These are phyloP conservation scores for Crypturellus tataupa DNA, from an alignment of 2,797 vertebrate species.

Conservation along the genomic window DNA sequence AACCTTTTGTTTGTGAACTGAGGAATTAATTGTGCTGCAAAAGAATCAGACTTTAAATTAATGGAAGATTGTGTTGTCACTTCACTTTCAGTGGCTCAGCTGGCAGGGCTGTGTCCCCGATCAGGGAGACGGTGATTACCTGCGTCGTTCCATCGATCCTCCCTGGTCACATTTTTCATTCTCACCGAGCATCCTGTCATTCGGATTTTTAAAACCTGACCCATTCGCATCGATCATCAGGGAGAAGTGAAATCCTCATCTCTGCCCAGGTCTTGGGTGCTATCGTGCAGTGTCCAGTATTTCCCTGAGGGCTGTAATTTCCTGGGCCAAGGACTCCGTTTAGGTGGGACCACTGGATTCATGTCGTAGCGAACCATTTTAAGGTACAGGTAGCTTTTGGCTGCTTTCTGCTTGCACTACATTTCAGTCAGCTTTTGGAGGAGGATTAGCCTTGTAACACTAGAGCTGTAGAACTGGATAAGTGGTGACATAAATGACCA, in stretches of 20 bases:
- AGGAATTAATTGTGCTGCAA: slow-evolving; percentile 51
- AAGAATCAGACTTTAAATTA: slow-evolving; percentile 38
- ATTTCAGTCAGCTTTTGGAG: not conserved
- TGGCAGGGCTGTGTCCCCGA: not conserved
- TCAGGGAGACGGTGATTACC: not conserved
- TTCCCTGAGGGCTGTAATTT: not conserved
- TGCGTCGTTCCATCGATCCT: not conserved
- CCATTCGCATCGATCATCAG: not conserved
- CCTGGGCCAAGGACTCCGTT: not conserved
- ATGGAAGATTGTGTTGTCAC: not conserved
- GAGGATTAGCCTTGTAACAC: not conserved
- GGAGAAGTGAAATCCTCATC: not conserved
- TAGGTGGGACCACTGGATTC: not conserved
- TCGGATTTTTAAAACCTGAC: not conserved
- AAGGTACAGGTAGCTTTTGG: not conserved
- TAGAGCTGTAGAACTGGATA: not conserved
- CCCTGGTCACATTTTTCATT: not conserved
- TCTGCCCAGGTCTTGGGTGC: not conserved
- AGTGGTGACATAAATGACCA: not conserved
- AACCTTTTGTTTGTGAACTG: slow-evolving; percentile 41
- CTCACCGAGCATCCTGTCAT: not conserved
- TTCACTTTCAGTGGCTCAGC: not conserved
- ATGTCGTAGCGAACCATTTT: not conserved
- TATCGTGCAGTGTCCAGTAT: not conserved
- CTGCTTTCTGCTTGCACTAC: not conserved